Evolutionary conservation across 1,140 invertebrate species (phyloP).

Genomic region (Mizuhopecten yessoensis): DNA sequence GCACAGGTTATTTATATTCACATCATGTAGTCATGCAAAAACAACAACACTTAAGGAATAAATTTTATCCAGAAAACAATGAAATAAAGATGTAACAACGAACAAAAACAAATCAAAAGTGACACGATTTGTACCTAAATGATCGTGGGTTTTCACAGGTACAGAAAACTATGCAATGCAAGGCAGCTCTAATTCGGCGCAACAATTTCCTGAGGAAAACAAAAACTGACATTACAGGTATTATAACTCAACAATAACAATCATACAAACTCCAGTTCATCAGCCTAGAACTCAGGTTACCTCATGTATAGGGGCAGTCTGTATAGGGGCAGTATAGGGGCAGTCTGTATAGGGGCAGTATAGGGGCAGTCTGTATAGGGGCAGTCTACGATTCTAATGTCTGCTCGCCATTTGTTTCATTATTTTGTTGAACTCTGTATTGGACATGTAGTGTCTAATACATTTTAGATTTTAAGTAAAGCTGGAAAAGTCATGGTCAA

Average conservation of each 20-base stretch:
- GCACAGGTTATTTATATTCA: neutral
- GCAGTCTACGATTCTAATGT: no score
- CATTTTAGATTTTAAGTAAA: no score
- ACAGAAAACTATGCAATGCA: slow-evolving; percentile 32
- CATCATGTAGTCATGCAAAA: neutral
- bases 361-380: no score
- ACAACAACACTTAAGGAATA: neutral
- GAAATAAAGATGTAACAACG: neutral
- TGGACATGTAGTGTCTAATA: no score
- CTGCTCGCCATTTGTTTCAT: no score
- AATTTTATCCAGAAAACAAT: neutral
- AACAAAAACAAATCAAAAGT: neutral
- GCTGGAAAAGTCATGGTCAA: no score
- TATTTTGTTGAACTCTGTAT: no score
- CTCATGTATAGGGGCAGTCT: no score
- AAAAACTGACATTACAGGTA: neutral
- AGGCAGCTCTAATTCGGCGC: slow-evolving; percentile 16
- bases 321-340: no score
- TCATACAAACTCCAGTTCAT: neutral
- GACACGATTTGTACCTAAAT: neutral
- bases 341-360: no score
- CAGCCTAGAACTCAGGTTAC: neutral
- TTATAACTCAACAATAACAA: no score
- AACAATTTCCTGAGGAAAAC: slow-evolving; percentile 19
- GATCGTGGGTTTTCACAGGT: slow-evolving; percentile 24